Evolutionary conservation across 1,140 invertebrate species (phyloP).

Genomic region (Sipha flava): DNA sequence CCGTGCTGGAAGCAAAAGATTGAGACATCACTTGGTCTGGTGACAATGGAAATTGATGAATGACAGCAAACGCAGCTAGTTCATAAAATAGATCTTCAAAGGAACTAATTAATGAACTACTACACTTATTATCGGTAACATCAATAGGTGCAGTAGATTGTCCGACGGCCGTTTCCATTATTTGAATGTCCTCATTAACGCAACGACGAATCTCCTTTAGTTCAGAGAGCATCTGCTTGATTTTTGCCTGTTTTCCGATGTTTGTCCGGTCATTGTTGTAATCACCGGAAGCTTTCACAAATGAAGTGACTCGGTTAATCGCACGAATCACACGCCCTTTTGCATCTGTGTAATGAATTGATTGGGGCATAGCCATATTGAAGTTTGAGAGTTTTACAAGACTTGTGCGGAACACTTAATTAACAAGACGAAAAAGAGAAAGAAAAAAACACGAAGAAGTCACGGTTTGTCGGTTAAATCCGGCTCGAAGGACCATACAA

Average conservation of each 20-base stretch:
- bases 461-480: neutral
- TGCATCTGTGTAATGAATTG: neutral
- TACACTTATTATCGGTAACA: neutral
- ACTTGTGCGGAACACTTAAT: neutral
- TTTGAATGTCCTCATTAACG: neutral
- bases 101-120: neutral
- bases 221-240: neutral
- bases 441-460: neutral
- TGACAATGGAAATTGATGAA: neutral
- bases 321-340: neutral
- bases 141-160: neutral
- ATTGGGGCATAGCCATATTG: neutral
- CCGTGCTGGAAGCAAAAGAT: too few relatives aligned
- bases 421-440: neutral
- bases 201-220: neutral
- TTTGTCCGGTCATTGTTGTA: neutral
- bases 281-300: neutral
- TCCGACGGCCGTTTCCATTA: neutral
- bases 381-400: neutral
- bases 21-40: too few relatives aligned
- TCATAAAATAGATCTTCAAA: neutral
- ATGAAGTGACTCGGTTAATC: neutral
- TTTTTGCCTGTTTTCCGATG: neutral
- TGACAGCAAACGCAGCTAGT: neutral
- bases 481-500: neutral